Conservation (phyloP, 2,113 vertebrate genomes). For the Colossoma macropomum region DNA sequence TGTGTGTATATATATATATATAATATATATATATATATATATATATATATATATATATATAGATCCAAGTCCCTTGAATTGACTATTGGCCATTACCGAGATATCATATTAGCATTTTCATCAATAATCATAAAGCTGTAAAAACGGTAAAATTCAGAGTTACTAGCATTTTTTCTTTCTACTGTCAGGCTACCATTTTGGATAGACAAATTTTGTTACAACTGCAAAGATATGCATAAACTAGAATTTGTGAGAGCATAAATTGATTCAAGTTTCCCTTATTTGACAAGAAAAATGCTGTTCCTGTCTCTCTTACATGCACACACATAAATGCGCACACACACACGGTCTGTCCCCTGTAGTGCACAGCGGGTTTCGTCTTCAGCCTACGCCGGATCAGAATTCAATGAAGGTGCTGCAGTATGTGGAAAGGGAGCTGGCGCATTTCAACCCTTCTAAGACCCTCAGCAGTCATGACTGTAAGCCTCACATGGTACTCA, state of each 20-base stretch:
- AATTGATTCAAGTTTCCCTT: neutral
- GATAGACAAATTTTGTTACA: neutral
- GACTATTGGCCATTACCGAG: no score
- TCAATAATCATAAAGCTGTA: no score
- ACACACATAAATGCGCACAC: slow-evolving; percentile 31
- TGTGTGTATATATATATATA: no score
- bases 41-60: no score
- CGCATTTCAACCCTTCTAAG: slow-evolving; percentile 76
- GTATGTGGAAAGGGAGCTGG: slow-evolving; percentile 78
- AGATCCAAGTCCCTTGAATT: no score
- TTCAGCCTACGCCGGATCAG: slow-evolving; percentile 72
- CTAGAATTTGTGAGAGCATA: neutral
- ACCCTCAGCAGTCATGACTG: slow-evolving; percentile 69
- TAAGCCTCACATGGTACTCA: slow-evolving; percentile 62
- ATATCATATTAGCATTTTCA: no score
- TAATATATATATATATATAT: no score
- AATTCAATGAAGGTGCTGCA: slow-evolving; percentile 78
- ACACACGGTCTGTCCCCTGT: slow-evolving; percentile 65
- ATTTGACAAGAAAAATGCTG: neutral
- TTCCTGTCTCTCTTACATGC: neutral
- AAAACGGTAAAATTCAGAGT: no score
- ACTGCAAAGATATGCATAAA: neutral
- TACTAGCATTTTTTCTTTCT: no score
- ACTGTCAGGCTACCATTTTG: no score
- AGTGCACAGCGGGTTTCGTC: slow-evolving; percentile 68